Evolutionary conservation across 1,140 invertebrate species (phyloP).

Genomic region (Carcinoscorpius rotundicauda): DNA sequence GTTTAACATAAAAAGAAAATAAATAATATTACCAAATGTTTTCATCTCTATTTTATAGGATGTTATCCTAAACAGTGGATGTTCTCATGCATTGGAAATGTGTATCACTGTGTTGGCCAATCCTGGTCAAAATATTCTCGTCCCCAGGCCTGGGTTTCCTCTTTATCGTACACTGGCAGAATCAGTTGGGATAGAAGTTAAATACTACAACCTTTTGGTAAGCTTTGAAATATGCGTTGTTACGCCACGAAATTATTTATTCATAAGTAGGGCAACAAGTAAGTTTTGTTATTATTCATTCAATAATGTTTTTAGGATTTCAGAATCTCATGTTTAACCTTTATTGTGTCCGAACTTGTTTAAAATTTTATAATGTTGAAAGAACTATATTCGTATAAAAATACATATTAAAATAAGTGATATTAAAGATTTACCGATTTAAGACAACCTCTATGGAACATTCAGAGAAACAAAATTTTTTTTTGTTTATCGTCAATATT

Average conservation of each 20-base stretch:
- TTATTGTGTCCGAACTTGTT: too few relatives aligned
- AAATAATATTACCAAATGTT: neutral
- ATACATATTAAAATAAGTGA: too few relatives aligned
- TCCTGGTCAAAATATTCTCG: conserved; percentile 76
- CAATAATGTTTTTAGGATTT: too few relatives aligned
- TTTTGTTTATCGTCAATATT: too few relatives aligned
- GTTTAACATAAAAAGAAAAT: neutral
- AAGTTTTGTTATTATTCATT: too few relatives aligned
- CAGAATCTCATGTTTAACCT: too few relatives aligned
- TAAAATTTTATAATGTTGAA: too few relatives aligned
- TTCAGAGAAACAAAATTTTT: too few relatives aligned
- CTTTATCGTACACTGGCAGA: conserved; percentile 84
- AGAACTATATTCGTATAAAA: too few relatives aligned
- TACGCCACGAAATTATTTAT: neutral
- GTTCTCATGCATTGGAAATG: conserved; percentile 85
- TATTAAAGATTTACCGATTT: too few relatives aligned
- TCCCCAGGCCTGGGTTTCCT: conserved; percentile 92
- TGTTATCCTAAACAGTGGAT: conserved; percentile 86
- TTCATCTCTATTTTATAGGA: conserved; percentile 46
- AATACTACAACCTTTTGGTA: conserved; percentile 60
- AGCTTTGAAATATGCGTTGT: neutral
- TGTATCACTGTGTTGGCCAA: conserved; percentile 81
- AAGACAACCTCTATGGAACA: too few relatives aligned
- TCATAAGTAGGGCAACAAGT: too few relatives aligned
- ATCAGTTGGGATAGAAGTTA: conserved; percentile 66